A percentile compares a stretch with the other conserved stretches of the same genome.
phyloP scores from a whole-genome alignment of 2,113 vertebrate species.

The Hippolais icterina region DNA sequence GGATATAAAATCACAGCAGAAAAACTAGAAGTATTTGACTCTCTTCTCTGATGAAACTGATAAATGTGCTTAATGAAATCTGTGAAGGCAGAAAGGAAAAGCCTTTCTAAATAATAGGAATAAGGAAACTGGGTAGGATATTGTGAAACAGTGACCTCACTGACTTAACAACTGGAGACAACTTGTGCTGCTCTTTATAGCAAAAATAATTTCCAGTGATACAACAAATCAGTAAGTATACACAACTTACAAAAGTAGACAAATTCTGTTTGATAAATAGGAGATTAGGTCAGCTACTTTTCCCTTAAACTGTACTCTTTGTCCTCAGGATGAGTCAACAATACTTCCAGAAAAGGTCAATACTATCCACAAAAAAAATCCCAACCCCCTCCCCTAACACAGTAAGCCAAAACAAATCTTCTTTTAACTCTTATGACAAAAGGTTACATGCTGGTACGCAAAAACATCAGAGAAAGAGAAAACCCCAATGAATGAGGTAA shows the following conservation, averaged over 20 bases:
- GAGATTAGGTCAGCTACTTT: background rate
- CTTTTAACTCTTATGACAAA: background rate
- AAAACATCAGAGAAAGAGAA: background rate
- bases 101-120: constrained; percentile 12
- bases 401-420: background rate
- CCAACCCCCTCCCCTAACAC: no score
- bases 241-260: background rate
- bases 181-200: background rate
- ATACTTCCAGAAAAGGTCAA: background rate
- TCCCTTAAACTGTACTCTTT: background rate
- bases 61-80: constrained; percentile 6
- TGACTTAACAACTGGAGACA: background rate
- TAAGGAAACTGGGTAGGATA: background rate
- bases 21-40: constrained; percentile 4
- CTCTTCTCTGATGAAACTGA: constrained; percentile 9
- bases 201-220: constrained; percentile 22
- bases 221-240: background rate
- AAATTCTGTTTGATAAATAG: constrained; percentile 33
- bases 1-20: constrained; percentile 8
- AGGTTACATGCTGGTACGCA: background rate
- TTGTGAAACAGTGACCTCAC: constrained; percentile 23
- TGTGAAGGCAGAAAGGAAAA: constrained; percentile 11
- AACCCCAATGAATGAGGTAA: background rate
- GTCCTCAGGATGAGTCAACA: background rate
- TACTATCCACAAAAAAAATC: background rate